Conservation (phyloP, 2,113 vertebrate species). For the Larimichthys polyactis region DNA sequence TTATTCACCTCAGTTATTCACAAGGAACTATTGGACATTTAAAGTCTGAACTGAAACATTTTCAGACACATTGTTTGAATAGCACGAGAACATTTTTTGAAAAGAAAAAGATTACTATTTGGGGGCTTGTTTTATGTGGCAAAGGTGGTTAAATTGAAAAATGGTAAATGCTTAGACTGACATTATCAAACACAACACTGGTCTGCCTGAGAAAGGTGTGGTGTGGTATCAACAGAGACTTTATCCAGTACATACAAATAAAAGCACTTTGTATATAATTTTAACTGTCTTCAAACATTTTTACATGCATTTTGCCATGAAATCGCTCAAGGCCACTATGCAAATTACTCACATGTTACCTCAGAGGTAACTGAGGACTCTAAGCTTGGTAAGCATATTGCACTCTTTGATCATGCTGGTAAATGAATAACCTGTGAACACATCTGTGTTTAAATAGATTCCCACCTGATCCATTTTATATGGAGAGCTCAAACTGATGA, state of each 20-base stretch:
- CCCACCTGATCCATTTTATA: slow-evolving; percentile 17
- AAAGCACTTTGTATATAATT: slow-evolving; percentile 13
- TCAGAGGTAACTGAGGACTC: slow-evolving; percentile 27
- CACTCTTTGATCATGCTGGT: slow-evolving; percentile 49
- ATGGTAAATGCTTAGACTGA: slow-evolving; percentile 1
- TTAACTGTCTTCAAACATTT: slow-evolving; percentile 32
- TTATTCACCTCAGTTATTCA: slow-evolving; percentile 36
- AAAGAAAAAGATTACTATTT: not conserved
- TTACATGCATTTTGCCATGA: slow-evolving; percentile 8
- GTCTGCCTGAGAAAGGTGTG: not conserved
- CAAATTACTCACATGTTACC: slow-evolving; percentile 34
- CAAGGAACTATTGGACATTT: slow-evolving; percentile 25
- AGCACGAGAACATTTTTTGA: not conserved
- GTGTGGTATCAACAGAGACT: slow-evolving; percentile 25
- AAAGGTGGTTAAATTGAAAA: slow-evolving; percentile 29
- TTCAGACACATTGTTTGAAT: slow-evolving; percentile 2
- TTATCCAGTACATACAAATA: not conserved
- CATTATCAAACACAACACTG: slow-evolving; percentile 15
- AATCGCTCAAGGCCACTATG: slow-evolving; percentile 30
- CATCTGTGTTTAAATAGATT: slow-evolving; percentile 14
- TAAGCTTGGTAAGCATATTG: slow-evolving; percentile 24
- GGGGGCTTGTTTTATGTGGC: slow-evolving; percentile 3
- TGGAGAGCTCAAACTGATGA: not conserved
- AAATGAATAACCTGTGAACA: slow-evolving; percentile 29
- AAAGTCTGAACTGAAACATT: slow-evolving; percentile 16